These are phyloP conservation scores for Trachelipus rathkii DNA, from an alignment of 1,140 invertebrate species.

Conservation along the genomic window DNA sequence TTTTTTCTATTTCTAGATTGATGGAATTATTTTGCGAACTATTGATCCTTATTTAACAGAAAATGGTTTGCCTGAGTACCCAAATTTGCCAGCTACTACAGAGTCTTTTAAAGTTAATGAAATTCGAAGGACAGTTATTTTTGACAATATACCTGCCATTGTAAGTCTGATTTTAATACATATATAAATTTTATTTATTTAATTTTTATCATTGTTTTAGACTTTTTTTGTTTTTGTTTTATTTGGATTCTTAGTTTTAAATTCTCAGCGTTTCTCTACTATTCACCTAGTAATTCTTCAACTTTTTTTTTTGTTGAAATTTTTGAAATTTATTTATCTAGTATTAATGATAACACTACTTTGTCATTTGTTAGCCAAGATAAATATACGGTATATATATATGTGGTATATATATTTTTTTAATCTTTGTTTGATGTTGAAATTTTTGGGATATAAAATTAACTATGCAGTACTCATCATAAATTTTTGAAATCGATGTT, in stretches of 20 bases:
- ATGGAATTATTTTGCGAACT: slow-evolving; percentile 65
- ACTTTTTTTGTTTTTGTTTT: slow-evolving; percentile 23
- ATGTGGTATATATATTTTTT: too few relatives aligned
- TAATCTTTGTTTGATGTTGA: too few relatives aligned
- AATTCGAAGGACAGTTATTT: slow-evolving; percentile 81
- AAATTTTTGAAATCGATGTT: too few relatives aligned
- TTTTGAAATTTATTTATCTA: too few relatives aligned
- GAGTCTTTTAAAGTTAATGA: slow-evolving; percentile 91
- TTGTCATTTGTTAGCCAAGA: too few relatives aligned
- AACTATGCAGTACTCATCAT: too few relatives aligned
- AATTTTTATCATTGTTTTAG: slow-evolving; percentile 28
- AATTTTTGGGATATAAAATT: too few relatives aligned
- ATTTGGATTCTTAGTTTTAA: neutral
- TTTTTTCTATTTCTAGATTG: slow-evolving; percentile 57
- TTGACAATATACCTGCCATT: slow-evolving; percentile 68
- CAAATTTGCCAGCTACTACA: slow-evolving; percentile 80
- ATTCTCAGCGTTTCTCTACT: too few relatives aligned
- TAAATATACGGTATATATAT: too few relatives aligned
- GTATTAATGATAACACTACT: too few relatives aligned
- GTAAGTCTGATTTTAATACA: slow-evolving; percentile 50
- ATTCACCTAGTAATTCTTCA: too few relatives aligned
- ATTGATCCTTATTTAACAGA: slow-evolving; percentile 82
- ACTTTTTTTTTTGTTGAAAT: too few relatives aligned
- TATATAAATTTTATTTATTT: neutral
- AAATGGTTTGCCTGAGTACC: slow-evolving; percentile 83